Base-by-base conservation (phyloP, 2,113 vertebrate genomes). In the Phrynosoma platyrhinos region DNA sequence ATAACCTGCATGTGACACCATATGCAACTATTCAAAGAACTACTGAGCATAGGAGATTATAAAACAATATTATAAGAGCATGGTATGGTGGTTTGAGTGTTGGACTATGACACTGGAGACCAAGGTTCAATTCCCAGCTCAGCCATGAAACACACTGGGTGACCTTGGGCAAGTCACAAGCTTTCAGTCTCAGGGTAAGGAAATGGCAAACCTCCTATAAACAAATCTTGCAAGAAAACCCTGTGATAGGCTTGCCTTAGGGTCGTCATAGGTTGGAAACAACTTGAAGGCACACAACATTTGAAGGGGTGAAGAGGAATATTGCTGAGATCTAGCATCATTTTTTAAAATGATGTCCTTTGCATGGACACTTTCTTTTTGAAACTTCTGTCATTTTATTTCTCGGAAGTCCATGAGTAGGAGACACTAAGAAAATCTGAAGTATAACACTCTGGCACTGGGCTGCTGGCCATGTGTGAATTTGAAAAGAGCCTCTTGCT, bases 401-500 rank as follows among this genome's bases (percentile, higher is more conserved):
- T 74, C 58, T 53, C 42, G 16, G 3, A 55, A 88, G 75, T 47
- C 0, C 0, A 2, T 74, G 55, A 85, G 10, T 62, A 0, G 36
- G 42, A 91, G 79, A 12, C 75, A 64, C 18, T 79, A 32, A 27
- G 9, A 40, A 82, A 76, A 71, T 6, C 0, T 36, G 16, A 52
- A 42, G 16, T 83, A 32, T 0, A 42, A 12, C 0, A 0, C 16
- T 32, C 83, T 79, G 84, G 74, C 80, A 81, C n/a, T 40, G 18
- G 62, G 42, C 23, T 23, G 69, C 81, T 40, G 62, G 53, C 7
- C 12, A 18, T 27, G 53, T 23, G 53, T 23, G 14, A 16, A 27
- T 83, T 77, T 12, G 74, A 86, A 79, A 42, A 75, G 71, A 66
- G 13, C 32, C 40, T 68, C 80, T 89, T 77, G n/a, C 52, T 42